Conservation (phyloP, 2,888 invertebrate species). For the Fissipunctia ypsillon region DNA sequence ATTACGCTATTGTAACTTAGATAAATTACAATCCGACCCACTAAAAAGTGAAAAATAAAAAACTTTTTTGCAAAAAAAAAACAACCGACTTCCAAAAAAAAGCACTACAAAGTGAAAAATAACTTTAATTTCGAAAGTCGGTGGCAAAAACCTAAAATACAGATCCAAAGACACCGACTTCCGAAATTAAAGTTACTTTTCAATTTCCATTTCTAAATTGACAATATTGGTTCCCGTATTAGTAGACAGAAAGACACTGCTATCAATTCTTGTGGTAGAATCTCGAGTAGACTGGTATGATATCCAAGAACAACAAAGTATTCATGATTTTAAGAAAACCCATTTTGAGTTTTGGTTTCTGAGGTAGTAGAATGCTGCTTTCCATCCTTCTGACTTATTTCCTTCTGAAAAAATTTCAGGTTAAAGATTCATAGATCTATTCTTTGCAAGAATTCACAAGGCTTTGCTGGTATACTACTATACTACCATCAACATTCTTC, state of each 20-base stretch:
- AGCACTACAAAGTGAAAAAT: no score
- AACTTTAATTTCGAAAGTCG: no score
- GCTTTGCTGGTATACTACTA: no score
- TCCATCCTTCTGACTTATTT: not conserved
- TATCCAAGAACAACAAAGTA: not conserved
- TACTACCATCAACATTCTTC: not conserved
- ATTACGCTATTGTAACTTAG: no score
- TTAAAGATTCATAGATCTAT: not conserved
- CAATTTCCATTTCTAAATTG: not conserved
- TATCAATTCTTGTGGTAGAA: not conserved
- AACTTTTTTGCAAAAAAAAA: no score
- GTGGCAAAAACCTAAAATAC: no score
- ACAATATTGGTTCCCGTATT: not conserved
- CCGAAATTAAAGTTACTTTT: no score
- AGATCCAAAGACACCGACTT: no score
- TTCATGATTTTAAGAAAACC: not conserved
- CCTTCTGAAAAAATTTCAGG: not conserved
- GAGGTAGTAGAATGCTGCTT: not conserved
- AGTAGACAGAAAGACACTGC: not conserved
- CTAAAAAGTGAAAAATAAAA: no score
- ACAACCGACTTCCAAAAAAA: no score
- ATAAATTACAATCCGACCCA: no score
- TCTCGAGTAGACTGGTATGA: not conserved
- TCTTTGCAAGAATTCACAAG: not conserved
- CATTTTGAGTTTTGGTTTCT: not conserved